Base-by-base conservation (phyloP, 2,113 vertebrate genomes). In the Chloebia gouldiae region DNA sequence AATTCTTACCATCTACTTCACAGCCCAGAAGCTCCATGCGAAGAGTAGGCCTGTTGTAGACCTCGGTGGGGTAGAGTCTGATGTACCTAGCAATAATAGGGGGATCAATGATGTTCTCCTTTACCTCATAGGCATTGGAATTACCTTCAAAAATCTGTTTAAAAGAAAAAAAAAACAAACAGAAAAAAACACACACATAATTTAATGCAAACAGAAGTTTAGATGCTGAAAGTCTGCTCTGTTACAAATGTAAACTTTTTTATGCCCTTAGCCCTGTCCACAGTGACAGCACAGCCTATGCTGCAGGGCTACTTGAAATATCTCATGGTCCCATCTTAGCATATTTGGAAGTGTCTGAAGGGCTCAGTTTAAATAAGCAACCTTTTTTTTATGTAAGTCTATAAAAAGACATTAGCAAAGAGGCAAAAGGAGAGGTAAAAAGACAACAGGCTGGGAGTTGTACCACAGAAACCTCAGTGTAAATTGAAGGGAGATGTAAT, bases 11-110 rank as follows among this genome's bases (percentile, higher is more conserved):
- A 18, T 99, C 98, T 23, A 98, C 94, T 95, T 99, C 98, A 93
- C 99, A 99, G 77, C 99, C 99, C 71, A 98, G 98, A 83, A 99
- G 97, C 84, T 99, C 99, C 98, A 99, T 92, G 50, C 99, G 99
- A 89, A 99, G 96, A 30, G 99, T 98, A n/a, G 99, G 98, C 78
- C 90, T 98, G 70, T 97, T 98, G 87, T 98, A 96, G 96, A 96
- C 98, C 13, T 92, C 44, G 0, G 92, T 96, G n/a, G 99, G 99
- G 86, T 98, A 98, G 44, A 99, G 95, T 90, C 99, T 98, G 44
- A 99, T 73, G 54, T 98, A 99, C 20, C 99, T 98, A n/a, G 98
- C 98, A 89, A 99, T 87, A 90, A 99, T 54, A 33, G 99, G 99
- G 61, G 99, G 99, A 47, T 99, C 98, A 88, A 99, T 98, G 30